phyloP scores from a whole-genome alignment of 2,888 invertebrate species.

The Meloe dianella region DNA sequence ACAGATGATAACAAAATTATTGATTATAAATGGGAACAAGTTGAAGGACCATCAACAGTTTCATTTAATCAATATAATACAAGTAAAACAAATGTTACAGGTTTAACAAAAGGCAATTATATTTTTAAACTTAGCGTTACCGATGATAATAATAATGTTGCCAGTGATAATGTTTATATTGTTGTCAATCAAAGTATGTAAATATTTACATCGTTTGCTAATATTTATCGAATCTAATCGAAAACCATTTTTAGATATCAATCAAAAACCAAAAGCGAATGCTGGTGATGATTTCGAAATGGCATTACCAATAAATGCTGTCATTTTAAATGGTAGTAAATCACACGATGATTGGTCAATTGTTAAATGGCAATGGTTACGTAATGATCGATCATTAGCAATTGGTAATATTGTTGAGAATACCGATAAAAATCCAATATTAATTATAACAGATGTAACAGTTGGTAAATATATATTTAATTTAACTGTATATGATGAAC shows the following conservation, averaged over 20 bases:
- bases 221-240: conserved; percentile 53
- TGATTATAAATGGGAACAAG: conserved; percentile 83
- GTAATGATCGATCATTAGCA: conserved; percentile 79
- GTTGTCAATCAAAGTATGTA: conserved; percentile 88
- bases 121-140: conserved; percentile 80
- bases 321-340: conserved; percentile 82
- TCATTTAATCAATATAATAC: conserved; percentile 54
- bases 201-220: too few species aligned
- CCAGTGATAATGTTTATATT: conserved; percentile 73
- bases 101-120: conserved; percentile 84
- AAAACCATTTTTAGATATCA: conserved; percentile 74
- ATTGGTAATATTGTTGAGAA: conserved; percentile 77
- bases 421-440: conserved; percentile 77
- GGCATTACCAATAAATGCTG: conserved; percentile 74
- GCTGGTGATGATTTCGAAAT: conserved; percentile 86
- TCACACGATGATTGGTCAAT: conserved; percentile 89
- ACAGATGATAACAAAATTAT: conserved; percentile 83
- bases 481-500: conserved; percentile 88
- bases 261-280: conserved; percentile 86
- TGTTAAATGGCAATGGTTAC: conserved; percentile 82
- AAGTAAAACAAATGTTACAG: conserved; percentile 75
- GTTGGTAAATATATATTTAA: conserved; percentile 88
- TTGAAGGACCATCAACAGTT: conserved; percentile 72
- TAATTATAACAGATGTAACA: conserved; percentile 82
- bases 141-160: conserved; percentile 85